Percentiles rank a stretch among this genome's conserved stretches.
phyloP scores from a whole-genome alignment of 2,888 invertebrate genomes.

The Microdon myrmicae region DNA sequence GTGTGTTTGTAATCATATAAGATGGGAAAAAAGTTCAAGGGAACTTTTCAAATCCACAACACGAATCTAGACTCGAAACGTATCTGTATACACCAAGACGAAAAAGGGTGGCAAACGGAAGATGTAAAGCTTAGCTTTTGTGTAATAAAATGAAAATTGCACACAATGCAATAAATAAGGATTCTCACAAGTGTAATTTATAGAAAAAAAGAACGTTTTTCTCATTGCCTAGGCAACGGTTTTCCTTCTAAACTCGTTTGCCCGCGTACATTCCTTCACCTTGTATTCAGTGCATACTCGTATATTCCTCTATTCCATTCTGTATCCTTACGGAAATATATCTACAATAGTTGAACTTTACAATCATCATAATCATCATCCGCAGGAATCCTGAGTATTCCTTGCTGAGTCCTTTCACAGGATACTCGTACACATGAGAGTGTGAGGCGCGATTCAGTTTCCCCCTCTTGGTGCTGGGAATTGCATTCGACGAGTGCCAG shows the following conservation, averaged over 20 bases:
- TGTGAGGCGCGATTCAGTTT: too few relatives aligned
- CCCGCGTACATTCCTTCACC: conserved; percentile 30
- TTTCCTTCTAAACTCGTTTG: neutral
- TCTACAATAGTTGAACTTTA: conserved; percentile 52
- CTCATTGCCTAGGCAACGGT: conserved; percentile 38
- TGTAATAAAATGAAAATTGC: conserved; percentile 67
- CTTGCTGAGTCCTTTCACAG: too few relatives aligned
- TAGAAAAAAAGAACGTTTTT: conserved; percentile 65
- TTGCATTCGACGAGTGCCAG: conserved; percentile 23
- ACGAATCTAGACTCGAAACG: conserved; percentile 38
- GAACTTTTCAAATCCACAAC: conserved; percentile 30
- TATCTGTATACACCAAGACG: too few relatives aligned
- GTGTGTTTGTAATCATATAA: conserved; percentile 7
- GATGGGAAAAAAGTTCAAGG: neutral
- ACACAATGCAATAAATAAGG: conserved; percentile 66
- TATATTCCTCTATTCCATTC: conserved; percentile 33
- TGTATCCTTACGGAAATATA: conserved; percentile 49
- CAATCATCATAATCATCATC: conserved; percentile 47
- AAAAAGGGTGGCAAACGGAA: too few relatives aligned
- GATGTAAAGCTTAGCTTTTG: conserved; percentile 61
- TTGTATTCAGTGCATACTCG: conserved; percentile 47
- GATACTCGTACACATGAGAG: conserved; percentile 1
- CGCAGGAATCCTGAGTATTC: conserved; percentile 36
- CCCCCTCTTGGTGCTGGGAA: conserved; percentile 24
- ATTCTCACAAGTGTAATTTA: conserved; percentile 68